Evolutionary conservation across 2,797 vertebrate genomes (phyloP).

Genomic region (Cetoscarus ocellatus): DNA sequence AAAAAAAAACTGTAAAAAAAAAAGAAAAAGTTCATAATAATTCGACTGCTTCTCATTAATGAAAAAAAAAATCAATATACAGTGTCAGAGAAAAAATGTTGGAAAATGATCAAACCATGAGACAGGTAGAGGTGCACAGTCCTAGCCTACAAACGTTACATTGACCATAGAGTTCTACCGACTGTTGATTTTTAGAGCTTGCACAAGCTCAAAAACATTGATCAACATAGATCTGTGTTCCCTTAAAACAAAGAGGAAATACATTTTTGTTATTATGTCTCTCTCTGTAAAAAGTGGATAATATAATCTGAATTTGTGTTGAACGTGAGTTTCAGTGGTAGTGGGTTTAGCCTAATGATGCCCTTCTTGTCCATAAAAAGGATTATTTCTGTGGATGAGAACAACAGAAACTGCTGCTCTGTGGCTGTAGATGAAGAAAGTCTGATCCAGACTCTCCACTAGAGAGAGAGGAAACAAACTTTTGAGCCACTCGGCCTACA

Average conservation of each 20-base stretch:
- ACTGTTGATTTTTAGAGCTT: too few species aligned
- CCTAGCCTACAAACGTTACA: too few species aligned
- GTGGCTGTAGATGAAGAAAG: conserved; percentile 50
- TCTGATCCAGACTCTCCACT: conserved; percentile 41
- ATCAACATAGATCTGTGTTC: conserved; percentile 4
- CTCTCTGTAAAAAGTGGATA: conserved; percentile 53
- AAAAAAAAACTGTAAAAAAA: too few species aligned
- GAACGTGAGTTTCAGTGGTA: conserved; percentile 63
- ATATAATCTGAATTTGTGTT: conserved; percentile 29
- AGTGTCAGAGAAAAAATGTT: too few species aligned
- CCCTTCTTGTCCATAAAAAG: conserved; percentile 65
- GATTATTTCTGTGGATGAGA: conserved; percentile 71
- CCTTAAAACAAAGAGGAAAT: conserved; percentile 3
- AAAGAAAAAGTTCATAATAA: too few species aligned
- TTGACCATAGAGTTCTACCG: too few species aligned
- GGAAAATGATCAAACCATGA: background rate
- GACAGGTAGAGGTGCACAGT: too few species aligned
- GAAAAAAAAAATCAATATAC: too few species aligned
- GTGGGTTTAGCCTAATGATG: conserved; percentile 78
- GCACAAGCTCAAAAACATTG: too few species aligned
- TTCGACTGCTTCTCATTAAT: too few species aligned
- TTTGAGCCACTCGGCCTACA: conserved; percentile 1
- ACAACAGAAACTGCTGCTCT: conserved; percentile 29
- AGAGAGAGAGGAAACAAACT: conserved; percentile 13
- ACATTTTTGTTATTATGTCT: conserved; percentile 20